A percentile compares a stretch with the other conserved stretches of the same genome.
These are phyloP conservation scores for Lycocerus yunnanus DNA, from an alignment of 2,888 invertebrate species.

Conservation along the genomic window DNA sequence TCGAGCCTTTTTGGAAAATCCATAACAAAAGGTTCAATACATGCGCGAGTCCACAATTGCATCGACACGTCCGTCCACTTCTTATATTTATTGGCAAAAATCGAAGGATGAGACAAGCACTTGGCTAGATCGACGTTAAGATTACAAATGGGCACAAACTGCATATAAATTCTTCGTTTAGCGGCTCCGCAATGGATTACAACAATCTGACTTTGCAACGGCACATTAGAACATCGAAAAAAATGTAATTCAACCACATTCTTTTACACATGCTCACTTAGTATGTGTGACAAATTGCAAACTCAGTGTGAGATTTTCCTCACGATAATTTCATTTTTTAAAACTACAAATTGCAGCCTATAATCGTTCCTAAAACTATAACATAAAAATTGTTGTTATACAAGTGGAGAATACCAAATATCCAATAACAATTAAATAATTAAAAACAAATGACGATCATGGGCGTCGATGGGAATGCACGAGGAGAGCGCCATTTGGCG, in stretches of 20 bases:
- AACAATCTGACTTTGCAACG: conserved; percentile 35
- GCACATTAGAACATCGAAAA: conserved; percentile 41
- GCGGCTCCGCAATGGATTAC: conserved; percentile 39
- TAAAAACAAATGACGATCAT: not conserved
- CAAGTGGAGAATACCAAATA: conserved; percentile 8
- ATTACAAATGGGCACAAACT: conserved; percentile 43
- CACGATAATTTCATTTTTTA: conserved; percentile 26
- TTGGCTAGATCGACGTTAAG: conserved; percentile 40
- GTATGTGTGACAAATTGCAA: conserved; percentile 49
- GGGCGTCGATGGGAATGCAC: too few species aligned
- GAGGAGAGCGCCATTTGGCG: too few species aligned
- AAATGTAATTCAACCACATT: conserved; percentile 46
- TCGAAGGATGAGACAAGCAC: conserved; percentile 38
- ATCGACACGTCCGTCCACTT: conserved; percentile 19
- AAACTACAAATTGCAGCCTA: conserved; percentile 21
- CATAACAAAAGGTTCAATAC: not conserved
- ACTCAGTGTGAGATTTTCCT: conserved; percentile 45
- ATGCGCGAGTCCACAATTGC: not conserved
- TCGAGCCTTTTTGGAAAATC: not conserved
- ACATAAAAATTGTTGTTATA: conserved; percentile 9
- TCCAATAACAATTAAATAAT: not conserved
- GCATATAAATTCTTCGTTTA: conserved; percentile 44
- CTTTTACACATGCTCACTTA: conserved; percentile 47
- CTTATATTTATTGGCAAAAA: conserved; percentile 41
- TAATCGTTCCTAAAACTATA: conserved; percentile 28